Evolutionary conservation across 2,797 vertebrate genomes (phyloP).

Genomic region (Anisognathus igniventris): DNA sequence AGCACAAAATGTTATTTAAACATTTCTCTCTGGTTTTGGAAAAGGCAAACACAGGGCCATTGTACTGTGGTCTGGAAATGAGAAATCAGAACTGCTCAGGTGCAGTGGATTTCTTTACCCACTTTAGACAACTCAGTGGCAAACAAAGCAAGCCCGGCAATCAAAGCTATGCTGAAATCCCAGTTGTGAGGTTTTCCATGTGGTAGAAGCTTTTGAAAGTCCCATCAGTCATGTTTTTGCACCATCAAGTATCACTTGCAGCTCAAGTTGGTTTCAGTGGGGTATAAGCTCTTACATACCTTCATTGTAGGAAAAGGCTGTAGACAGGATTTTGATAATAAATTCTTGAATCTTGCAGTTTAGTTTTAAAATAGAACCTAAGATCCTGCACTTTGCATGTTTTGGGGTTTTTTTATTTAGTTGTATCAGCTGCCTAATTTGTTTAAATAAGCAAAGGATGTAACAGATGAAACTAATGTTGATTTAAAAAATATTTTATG

Average conservation of each 20-base stretch:
- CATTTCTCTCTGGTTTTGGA: neutral
- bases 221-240: neutral
- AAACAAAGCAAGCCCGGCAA: neutral
- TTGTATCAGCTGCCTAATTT: neutral
- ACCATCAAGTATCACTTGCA: neutral
- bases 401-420: neutral
- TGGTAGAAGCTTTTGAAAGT: neutral
- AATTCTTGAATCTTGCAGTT: neutral
- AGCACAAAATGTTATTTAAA: conserved; percentile 38
- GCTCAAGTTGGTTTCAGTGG: neutral
- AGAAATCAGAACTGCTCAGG: conserved; percentile 1
- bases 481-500: neutral
- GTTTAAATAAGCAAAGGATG: neutral
- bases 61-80: neutral
- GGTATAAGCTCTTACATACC: neutral
- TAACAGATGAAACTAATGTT: neutral
- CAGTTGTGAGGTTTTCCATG: neutral
- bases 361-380: neutral
- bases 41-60: neutral
- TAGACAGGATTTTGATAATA: neutral
- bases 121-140: neutral
- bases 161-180: neutral
- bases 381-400: neutral
- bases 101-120: neutral
- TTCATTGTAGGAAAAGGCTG: neutral